Conservation (phyloP, 2,888 invertebrate species). For the Thereva nobilitata region DNA sequence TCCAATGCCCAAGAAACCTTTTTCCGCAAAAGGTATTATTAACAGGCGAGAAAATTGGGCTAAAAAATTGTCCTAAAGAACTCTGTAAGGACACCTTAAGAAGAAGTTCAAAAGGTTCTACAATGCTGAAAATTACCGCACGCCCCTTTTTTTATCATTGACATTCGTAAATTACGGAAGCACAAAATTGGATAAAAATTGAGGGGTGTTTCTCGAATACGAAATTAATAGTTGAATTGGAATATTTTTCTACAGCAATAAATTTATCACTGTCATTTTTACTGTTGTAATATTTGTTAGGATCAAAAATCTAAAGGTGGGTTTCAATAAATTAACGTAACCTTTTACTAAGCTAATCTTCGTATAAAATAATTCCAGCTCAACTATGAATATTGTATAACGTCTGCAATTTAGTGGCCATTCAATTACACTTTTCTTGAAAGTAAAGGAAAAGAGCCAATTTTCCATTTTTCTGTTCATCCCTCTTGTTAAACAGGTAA, state of each 20-base stretch:
- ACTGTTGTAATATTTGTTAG: too few relatives aligned
- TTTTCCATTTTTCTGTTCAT: constrained; percentile 40
- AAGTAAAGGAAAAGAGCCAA: constrained; percentile 46
- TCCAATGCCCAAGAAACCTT: too few relatives aligned
- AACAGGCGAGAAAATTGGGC: neutral
- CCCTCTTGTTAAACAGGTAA: constrained; percentile 34
- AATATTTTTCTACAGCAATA: constrained; percentile 9
- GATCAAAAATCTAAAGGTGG: neutral
- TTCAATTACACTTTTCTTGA: constrained; percentile 44
- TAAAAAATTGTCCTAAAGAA: constrained; percentile 24
- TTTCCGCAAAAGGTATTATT: too few relatives aligned
- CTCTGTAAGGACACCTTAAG: constrained; percentile 41
- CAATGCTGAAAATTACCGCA: constrained; percentile 40
- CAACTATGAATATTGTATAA: constrained; percentile 23
- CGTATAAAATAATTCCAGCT: constrained; percentile 33
- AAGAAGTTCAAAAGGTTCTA: constrained; percentile 34
- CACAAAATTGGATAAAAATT: constrained; percentile 38
- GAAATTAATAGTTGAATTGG: constrained; percentile 34
- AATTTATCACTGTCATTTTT: neutral
- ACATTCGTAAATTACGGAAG: constrained; percentile 40
- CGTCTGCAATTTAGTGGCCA: constrained; percentile 43
- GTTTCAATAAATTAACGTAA: neutral
- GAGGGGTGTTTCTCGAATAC: constrained; percentile 19
- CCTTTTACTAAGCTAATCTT: neutral
- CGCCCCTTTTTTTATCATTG: constrained; percentile 38